These are phyloP conservation scores for Tetragnatha montana DNA, from an alignment of 2,888 invertebrate genomes.

Conservation along the genomic window DNA sequence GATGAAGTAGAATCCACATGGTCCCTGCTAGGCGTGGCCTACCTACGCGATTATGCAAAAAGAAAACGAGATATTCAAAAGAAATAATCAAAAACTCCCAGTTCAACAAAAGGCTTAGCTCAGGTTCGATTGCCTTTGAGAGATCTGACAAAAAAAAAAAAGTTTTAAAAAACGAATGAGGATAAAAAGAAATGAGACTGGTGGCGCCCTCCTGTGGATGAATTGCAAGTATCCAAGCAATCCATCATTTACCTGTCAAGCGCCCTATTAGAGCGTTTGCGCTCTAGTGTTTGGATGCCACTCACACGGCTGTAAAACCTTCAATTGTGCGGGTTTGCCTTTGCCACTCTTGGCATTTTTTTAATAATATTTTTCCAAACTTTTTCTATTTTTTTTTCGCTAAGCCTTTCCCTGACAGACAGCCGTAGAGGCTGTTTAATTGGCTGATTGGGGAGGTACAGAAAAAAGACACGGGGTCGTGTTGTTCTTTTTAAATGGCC, in stretches of 20 bases:
- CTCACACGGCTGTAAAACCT: neutral
- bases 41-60: neutral
- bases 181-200: neutral
- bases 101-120: neutral
- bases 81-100: neutral
- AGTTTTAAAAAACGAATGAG: neutral
- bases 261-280: neutral
- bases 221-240: neutral
- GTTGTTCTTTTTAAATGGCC: neutral
- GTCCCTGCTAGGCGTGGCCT: neutral
- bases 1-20: neutral
- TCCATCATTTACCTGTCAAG: neutral
- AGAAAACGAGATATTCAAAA: neutral
- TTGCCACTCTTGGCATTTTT: too few species aligned
- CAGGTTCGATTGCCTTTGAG: neutral
- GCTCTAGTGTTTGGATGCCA: neutral
- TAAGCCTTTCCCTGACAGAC: neutral
- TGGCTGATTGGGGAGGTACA: neutral
- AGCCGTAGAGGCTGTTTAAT: neutral
- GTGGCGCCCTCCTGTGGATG: neutral
- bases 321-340: neutral
- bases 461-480: neutral
- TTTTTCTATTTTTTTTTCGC: too few species aligned
- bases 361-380: too few species aligned
- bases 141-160: neutral